Conservation (phyloP, 2,888 invertebrate species). For the Syritta pipiens region DNA sequence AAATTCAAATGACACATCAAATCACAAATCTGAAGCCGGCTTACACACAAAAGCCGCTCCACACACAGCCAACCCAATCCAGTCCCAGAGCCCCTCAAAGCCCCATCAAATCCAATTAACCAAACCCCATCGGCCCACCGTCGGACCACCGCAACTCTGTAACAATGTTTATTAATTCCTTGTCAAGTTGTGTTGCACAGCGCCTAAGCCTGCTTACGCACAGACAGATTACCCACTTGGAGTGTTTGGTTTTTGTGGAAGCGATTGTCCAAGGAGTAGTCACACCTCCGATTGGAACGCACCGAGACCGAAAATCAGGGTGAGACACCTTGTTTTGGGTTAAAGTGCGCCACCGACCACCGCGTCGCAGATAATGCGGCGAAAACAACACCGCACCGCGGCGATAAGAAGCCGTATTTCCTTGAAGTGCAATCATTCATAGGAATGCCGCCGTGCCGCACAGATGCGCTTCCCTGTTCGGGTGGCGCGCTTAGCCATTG, state of each 20-base stretch:
- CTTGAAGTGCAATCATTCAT: conserved; percentile 60
- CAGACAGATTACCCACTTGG: conserved; percentile 32
- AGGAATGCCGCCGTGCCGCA: conserved; percentile 25
- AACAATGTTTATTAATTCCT: conserved; percentile 26
- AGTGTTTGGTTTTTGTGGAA: conserved; percentile 30
- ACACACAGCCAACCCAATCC: neutral
- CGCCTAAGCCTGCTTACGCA: conserved; percentile 36
- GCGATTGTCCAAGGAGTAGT: conserved; percentile 25
- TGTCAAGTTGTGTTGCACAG: conserved; percentile 26
- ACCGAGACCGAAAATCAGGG: conserved; percentile 13
- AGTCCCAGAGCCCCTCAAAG: neutral
- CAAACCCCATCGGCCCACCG: neutral
- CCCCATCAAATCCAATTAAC: conserved; percentile 61
- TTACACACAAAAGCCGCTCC: conserved; percentile 17
- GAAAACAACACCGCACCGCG: neutral
- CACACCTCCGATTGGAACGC: conserved; percentile 25
- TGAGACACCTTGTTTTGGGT: conserved; percentile 51
- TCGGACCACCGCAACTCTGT: conserved; percentile 11
- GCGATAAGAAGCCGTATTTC: conserved; percentile 61
- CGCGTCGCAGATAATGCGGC: neutral
- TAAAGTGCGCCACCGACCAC: conserved; percentile 24
- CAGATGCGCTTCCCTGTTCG: conserved; percentile 49
- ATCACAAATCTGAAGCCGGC: conserved; percentile 53
- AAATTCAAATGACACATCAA: conserved; percentile 33
- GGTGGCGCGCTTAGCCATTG: conserved; percentile 50